A percentile compares a stretch with the other conserved stretches of the same genome.
Evolutionary conservation across 2,797 vertebrate species (phyloP).

Genomic region (Ceryle rudis): DNA sequence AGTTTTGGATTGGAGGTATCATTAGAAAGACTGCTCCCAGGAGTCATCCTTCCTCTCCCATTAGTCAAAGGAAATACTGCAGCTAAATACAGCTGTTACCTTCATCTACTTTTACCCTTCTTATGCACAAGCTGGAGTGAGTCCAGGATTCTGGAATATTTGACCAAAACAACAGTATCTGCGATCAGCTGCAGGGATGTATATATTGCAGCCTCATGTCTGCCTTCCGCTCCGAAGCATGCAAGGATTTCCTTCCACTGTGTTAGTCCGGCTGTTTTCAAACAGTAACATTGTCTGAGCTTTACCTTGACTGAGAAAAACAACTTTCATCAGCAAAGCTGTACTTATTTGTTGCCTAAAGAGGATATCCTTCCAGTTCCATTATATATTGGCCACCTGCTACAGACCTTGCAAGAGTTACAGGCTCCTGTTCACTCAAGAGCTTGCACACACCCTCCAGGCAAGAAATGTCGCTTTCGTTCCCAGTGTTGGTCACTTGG

Average conservation of each 20-base stretch:
- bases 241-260: slow-evolving; percentile 74
- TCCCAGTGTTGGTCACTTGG: background rate
- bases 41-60: background rate
- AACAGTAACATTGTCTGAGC: slow-evolving; percentile 44
- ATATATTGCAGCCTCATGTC: background rate
- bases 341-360: slow-evolving; percentile 15
- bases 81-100: slow-evolving; percentile 32
- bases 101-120: background rate
- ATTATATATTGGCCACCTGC: slow-evolving; percentile 58
- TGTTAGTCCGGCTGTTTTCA: slow-evolving; percentile 13
- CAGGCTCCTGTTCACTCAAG: background rate
- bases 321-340: slow-evolving; percentile 55
- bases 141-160: background rate
- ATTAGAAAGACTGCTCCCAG: background rate
- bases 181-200: slow-evolving; percentile 67
- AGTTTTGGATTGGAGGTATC: background rate
- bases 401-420: background rate
- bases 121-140: slow-evolving; percentile 10
- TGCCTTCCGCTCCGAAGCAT: slow-evolving; percentile 48
- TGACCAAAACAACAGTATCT: slow-evolving; percentile 6
- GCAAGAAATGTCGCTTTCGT: background rate
- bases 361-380: slow-evolving; percentile 72
- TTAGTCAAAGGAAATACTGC: slow-evolving; percentile 13
- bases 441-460: background rate
- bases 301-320: slow-evolving; percentile 59